A percentile compares a stretch with the other conserved stretches of the same genome.
These are phyloP conservation scores for Raphicerus campestris DNA, from an alignment of 2,113 vertebrate species.

Conservation along the genomic window DNA sequence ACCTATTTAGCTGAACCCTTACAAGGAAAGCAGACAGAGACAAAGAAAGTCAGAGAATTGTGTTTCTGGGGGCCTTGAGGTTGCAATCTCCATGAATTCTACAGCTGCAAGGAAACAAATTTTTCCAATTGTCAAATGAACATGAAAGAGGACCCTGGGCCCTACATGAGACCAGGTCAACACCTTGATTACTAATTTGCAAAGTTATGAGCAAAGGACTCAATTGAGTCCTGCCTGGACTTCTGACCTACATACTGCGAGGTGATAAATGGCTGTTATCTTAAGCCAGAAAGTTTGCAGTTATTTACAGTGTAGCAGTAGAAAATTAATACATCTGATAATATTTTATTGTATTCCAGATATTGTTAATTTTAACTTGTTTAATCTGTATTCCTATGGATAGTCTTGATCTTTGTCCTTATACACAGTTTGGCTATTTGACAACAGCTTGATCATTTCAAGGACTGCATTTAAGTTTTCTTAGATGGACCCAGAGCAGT, in stretches of 20 bases:
- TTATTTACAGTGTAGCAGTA: neutral
- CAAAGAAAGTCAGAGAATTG: neutral
- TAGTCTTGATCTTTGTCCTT: neutral
- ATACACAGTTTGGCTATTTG: neutral
- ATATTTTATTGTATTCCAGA: neutral
- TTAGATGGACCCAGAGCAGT: neutral
- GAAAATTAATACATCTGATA: neutral
- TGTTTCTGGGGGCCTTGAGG: neutral
- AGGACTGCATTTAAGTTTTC: neutral
- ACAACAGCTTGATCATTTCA: neutral
- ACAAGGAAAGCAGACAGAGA: neutral
- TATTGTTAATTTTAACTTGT: neutral
- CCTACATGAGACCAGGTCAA: neutral
- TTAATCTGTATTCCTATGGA: slow-evolving; percentile 1
- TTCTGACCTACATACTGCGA: neutral
- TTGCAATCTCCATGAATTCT: neutral
- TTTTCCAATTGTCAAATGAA: neutral
- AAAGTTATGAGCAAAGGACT: neutral
- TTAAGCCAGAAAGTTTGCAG: neutral
- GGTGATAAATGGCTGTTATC: neutral
- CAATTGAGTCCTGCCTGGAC: neutral
- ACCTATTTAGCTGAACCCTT: neutral
- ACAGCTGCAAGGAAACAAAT: neutral
- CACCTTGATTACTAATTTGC: neutral
- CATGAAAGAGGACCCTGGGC: neutral